Base-by-base conservation (phyloP, 1,140 invertebrate species). In the Ostrea edulis region DNA sequence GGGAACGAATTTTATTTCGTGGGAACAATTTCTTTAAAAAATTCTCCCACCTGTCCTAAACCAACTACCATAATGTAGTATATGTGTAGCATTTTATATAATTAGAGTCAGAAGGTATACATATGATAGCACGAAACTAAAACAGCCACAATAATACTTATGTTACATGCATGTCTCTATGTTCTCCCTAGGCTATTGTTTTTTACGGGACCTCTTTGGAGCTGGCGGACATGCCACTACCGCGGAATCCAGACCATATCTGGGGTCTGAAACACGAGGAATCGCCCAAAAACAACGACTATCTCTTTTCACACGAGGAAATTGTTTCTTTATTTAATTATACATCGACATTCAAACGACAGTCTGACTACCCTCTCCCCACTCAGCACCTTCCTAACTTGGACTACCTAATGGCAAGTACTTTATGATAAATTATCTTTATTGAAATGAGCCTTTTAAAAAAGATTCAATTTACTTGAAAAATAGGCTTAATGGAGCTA, bases 231-330 rank as follows among this genome's bases (percentile, higher is more conserved):
- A 95, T 98, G 86, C 97, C 97, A 9, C 92, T 97, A 84, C 97
- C 97, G 4, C 96, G 97, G 92, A 86, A 90, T 12, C 85, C 92
- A 0, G 88, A 96, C 51, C 94, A 96, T 85, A 93, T 96, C 54
- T 98, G 97, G 97, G 97, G 96, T 2, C 91, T 98, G 77, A 95
- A 97, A 77, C 97, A 98, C 94, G 97, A 98, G 95, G 97, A 98
- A 95, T 98, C 97, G 0, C 97, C 97, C 2, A 97, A 97, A 92
- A 98, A 98, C 95, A 96, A 97, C 86, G 68, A 77, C 14, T 97
- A 96, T 51, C 95, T 97, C 12, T 95, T 98, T 68, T 95, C 94
- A 62, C 95, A 97, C 86, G 87, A 90, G 35, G 87, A 88, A 94
- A 96, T 93, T 91, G 96, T 94, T 91, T 95, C 89, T 11, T 93